Percentiles rank a stretch among this genome's conserved stretches.
Evolutionary conservation across 2,113 vertebrate species (phyloP).

Genomic region (Sprattus sprattus): DNA sequence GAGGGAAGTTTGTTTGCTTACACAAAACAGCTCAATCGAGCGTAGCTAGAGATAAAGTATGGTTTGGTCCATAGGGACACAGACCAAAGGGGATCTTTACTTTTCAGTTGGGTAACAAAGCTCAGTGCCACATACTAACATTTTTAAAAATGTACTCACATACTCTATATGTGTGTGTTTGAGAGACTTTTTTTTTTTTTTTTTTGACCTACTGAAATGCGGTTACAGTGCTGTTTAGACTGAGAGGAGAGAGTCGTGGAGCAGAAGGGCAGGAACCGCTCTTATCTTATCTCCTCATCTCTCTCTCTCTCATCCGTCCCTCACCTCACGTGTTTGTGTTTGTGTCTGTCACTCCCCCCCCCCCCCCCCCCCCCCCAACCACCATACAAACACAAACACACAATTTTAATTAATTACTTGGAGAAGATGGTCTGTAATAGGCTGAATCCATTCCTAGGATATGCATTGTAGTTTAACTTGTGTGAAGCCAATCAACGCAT

Average conservation of each 20-base stretch:
- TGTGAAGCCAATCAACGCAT: too few relatives aligned
- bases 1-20: conserved; percentile 27
- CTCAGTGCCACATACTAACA: background rate
- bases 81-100: background rate
- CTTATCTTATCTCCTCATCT: background rate
- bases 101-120: background rate
- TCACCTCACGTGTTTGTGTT: background rate
- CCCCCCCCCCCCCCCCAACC: background rate
- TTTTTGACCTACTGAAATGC: background rate
- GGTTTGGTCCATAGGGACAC: conserved; percentile 11
- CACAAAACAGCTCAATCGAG: conserved; percentile 23
- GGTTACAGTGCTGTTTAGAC: background rate
- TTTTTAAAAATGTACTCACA: background rate
- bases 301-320: background rate
- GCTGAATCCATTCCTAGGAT: too few relatives aligned
- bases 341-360: background rate
- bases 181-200: background rate
- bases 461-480: too few relatives aligned
- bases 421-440: too few relatives aligned
- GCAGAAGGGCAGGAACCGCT: background rate
- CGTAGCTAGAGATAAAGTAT: conserved; percentile 23
- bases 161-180: conserved; percentile 6
- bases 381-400: background rate
- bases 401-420: too few relatives aligned
- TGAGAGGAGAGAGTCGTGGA: background rate